Evolutionary conservation across 1,140 invertebrate species (phyloP).

Genomic region (Calephelis nemesis): DNA sequence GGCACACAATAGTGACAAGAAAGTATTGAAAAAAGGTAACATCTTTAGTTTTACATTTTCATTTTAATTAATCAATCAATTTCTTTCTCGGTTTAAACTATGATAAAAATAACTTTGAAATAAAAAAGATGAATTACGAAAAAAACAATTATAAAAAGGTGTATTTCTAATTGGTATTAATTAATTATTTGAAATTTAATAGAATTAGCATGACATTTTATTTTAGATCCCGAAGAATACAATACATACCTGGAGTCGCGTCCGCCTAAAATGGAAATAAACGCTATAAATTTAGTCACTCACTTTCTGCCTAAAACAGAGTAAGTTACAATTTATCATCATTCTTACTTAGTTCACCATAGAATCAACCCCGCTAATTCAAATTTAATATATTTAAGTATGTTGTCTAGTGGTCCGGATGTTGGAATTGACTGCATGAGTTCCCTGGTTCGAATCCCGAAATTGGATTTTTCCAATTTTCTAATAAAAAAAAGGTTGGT

Average conservation of each 20-base stretch:
- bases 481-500: no score
- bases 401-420: no score
- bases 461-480: no score
- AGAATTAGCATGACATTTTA: neutral
- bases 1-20: constrained; percentile 28
- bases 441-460: no score
- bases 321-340: constrained; percentile 58
- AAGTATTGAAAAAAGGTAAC: constrained; percentile 52
- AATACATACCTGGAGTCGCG: constrained; percentile 82
- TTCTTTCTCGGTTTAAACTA: neutral
- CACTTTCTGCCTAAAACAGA: constrained; percentile 79
- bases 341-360: neutral
- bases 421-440: no score
- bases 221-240: constrained; percentile 80
- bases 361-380: no score
- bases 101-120: no score
- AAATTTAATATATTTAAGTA: no score
- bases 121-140: no score
- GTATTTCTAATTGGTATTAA: no score
- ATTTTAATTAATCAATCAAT: neutral
- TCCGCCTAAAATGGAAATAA: constrained; percentile 83
- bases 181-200: neutral
- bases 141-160: no score
- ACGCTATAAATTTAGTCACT: constrained; percentile 82
- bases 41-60: no score